Evolutionary conservation across 2,888 invertebrate species (phyloP), one percentile per base, ranked within the genome.

Genomic region (Ichneumon xanthorius): DNA sequence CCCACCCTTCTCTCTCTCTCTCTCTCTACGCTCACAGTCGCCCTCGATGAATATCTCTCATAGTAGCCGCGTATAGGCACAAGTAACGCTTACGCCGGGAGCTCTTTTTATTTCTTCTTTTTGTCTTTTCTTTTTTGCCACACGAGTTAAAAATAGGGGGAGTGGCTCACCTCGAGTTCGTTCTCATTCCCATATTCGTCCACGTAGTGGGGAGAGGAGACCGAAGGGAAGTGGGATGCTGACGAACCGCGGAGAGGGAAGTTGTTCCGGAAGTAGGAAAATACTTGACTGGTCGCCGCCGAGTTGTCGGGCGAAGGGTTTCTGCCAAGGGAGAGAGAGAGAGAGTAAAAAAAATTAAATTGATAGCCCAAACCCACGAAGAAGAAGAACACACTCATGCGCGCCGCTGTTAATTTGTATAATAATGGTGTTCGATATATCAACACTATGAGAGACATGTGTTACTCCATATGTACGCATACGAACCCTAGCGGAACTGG

Each of bases 191-290:
- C 58, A 33, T 16, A 19, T 30, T 76, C 55, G 67, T 40, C 26
- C n/a, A 4, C 58, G 7, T 48, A 48, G 53, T n/a, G 71, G 37
- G 65, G 78, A 30, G 61, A 50, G 26, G 40, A 26, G 16, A 37
- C 50, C 22, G 70, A 6, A 1, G 40, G 14, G 53, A 14, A 53
- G 65, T 37, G 68, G 73, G 75, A 22, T 65, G 16, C 22, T 50
- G 65, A 79, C 45, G 45, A 26, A 30, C 26, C 22, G 30, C 33
- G 61, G 70, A 53, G 79, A 63, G 82, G 50, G 61, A 16, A 33
- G 19, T 48, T 61, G 68, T 71, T 76, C 80, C 78, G 85, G 85
- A 83, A 87, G 83, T 76, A 79, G 79, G 82, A 86, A 84, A 81
- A 76, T 84, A 78, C 75, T 77, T 65, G 73, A 76, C 68, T 72